phyloP scores from a whole-genome alignment of 1,140 invertebrate species.

The Drosophila grimshawi region DNA sequence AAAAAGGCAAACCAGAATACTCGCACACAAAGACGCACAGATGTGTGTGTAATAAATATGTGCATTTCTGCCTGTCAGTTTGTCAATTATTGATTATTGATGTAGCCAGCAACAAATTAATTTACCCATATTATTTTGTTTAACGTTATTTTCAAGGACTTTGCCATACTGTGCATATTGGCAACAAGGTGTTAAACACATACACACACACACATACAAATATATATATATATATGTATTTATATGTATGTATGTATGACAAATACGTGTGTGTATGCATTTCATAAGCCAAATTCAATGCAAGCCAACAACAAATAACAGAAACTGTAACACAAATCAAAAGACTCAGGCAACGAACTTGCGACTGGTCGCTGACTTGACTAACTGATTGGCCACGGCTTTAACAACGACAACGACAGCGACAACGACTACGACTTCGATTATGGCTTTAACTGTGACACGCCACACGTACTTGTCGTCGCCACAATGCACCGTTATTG shows the following conservation, averaged over 20 bases:
- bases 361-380: constrained; percentile 42
- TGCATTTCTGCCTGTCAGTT: neutral
- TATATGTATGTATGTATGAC: no score
- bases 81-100: constrained; percentile 15
- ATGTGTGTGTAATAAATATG: neutral
- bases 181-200: constrained; percentile 40
- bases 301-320: constrained; percentile 35
- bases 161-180: constrained; percentile 46
- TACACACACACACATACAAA: constrained; percentile 8
- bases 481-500: constrained; percentile 79
- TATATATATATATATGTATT: neutral
- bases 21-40: constrained; percentile 22
- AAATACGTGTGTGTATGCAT: constrained; percentile 25
- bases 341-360: constrained; percentile 71
- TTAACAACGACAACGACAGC: neutral
- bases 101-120: constrained; percentile 6
- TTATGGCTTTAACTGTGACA: constrained; percentile 18
- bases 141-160: constrained; percentile 61
- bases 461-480: constrained; percentile 36
- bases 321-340: constrained; percentile 60
- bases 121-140: constrained; percentile 8
- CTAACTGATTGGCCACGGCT: constrained; percentile 33
- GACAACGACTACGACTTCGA: neutral
- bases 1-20: constrained; percentile 38
- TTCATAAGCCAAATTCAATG: constrained; percentile 69